Evolutionary conservation across 2,888 invertebrate species (phyloP), one percentile per base, ranked within the genome.

Genomic region (Adelphocoris suturalis): DNA sequence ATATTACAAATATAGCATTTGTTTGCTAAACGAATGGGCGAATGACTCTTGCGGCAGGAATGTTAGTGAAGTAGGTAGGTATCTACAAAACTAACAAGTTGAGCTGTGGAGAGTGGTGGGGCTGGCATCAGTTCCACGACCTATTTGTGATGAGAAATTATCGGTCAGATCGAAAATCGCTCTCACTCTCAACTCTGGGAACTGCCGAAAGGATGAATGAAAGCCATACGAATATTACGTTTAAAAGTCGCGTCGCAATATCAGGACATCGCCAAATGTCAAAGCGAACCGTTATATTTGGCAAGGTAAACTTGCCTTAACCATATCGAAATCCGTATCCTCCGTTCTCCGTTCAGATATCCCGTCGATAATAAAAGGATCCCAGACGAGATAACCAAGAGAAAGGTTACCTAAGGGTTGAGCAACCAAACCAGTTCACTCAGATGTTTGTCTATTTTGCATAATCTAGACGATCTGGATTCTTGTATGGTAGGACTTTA

Each of bases 351-450:
- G 5, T 12, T 14, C 16, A 14, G n/a, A n/a, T 7, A n/a, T 16
- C n/a, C n/a, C 57, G n/a, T 57, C 57, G 57, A 57, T 57, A 57
- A 57, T 37, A 37, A 14, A n/a, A n/a, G 57, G 57, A 52, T 57
- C 57, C n/a, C n/a, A 19, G 76, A 27, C 23, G 5, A 23, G 76
- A 76, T 76, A 37, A 27, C n/a, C 57, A n/a, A 76, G 76, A 37
- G 76, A 76, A 76, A 76, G 76, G 76, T 76, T 76, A 76, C 23
- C 76, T 76, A 76, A 76, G 37, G 76, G 27, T 76, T 76, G 76
- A 14, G 76, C 27, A 76, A 76, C 76, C 37, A 13, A 37, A 2
- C 7, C 37, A 7, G 37, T 37, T 37, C 2, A 7, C 76, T 14
- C 14, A 27, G 76, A 76, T 76, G 57, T 57, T 52, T 57, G 57